Evolutionary conservation across 2,888 invertebrate species (phyloP), one percentile per base, ranked within the genome.

Genomic region (Papilio gigon): DNA sequence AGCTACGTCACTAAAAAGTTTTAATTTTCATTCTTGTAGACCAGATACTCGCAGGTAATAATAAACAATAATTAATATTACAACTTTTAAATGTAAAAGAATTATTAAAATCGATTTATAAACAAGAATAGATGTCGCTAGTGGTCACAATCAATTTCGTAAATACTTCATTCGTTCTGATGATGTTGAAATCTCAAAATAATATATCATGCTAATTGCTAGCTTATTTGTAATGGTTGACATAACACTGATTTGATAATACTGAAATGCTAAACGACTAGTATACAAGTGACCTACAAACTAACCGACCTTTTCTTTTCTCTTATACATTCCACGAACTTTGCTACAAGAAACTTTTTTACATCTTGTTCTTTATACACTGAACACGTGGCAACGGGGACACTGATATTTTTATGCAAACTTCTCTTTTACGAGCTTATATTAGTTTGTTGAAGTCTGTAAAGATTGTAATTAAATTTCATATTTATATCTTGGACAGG

Each of bases 291-390:
- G 20, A 20, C 9, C 1, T 40, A 42, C 8, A 42, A 42, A n/a
- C 17, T 17, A 17, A 42, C 20, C 44, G 2, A n/a, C 4, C 2
- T 47, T 47, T 47, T 47, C 6, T 47, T 47, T 47, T 47, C 6
- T 47, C 3, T 47, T 47, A 5, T 11, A 47, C 9, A 47, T 22
- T 47, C 47, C 11, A 47, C 4, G 22, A 50, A 27, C 9, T 25
- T 50, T 50, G 50, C 50, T 27, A 20, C 20, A 27, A 50, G 14
- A 50, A 50, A 50, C 50, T 50, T 27, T 53, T 53, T 53, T 53
- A 53, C 27, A 30, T 53, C 27, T 53, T 53, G 27, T 27, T 27
- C 53, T 53, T 53, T 53, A 53, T 53, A 8, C n/a, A 27, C 53
- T 9, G 27, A 53, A 53, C 53, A 53, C n/a, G 27, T 53, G 53